Base-by-base conservation (phyloP, 2,113 vertebrate genomes). In the Tinamus guttatus region DNA sequence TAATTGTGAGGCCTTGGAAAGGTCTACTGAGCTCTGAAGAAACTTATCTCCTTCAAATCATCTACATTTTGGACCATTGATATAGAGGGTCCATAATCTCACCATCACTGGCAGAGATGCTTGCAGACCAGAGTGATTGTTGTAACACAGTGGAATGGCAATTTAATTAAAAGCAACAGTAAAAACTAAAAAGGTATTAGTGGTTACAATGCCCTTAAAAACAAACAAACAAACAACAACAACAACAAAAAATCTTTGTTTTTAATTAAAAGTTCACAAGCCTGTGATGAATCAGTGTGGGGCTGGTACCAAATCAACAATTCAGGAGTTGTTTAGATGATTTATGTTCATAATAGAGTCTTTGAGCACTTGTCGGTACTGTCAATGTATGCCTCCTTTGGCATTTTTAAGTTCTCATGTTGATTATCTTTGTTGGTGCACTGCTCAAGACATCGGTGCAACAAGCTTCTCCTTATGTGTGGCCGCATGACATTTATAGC, bases 221-320 rank as follows among this genome's bases (percentile, higher is more conserved):
- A 38, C n/a, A 85, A n/a, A 0, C 0, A 7, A 41, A 41, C 34
- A 12, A 47, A 51, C 36, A 30, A n/a, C n/a, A n/a, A n/a, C n/a
- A n/a, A n/a, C n/a, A n/a, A n/a, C n/a, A 20, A 47, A 13, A 9
- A 10, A 68, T 6, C 64, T 86, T 47, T 56, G 32, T 34, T 15
- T 19, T 22, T 32, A 67, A 3, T 15, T 58, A 75, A 70, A 70
- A 91, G 67, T 74, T 89, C 27, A 14, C 52, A 62, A 81, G 5
- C 12, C 38, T 59, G 58, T 45, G 45, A 3, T 30, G 18, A 25
- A 58, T 82, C 56, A 21, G 30, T 17, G 12, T 67, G 49, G 13
- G 75, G 40, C 13, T 54, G 17, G 30, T 47, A 52, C 25, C 43
- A 78, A n/a, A 64, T 34, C 7, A 76, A 8, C 10, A 91, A 32